phyloP scores from a whole-genome alignment of 2,888 invertebrate species.

The Agriopis marginaria region DNA sequence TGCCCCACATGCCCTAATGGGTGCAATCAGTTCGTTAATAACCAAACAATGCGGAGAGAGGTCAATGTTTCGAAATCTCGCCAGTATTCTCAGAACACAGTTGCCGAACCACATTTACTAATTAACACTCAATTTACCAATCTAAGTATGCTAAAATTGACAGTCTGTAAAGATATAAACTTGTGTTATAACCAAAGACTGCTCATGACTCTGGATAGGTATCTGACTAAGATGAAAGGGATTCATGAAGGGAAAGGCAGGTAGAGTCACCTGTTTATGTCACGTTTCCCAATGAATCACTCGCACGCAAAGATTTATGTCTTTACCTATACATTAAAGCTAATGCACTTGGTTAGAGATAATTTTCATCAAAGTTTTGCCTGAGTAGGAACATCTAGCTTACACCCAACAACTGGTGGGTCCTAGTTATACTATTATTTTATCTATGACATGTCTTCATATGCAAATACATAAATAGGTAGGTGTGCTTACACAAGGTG shows the following conservation, averaged over 20 bases:
- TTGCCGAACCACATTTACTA: slow-evolving; percentile 23
- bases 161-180: slow-evolving; percentile 6
- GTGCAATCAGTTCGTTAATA: slow-evolving; percentile 63
- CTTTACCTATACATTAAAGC: neutral
- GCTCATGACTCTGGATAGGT: neutral
- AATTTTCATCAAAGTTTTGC: neutral
- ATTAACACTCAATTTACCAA: slow-evolving; percentile 28
- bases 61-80: slow-evolving; percentile 51
- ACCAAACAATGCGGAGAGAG: slow-evolving; percentile 50
- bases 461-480: slow-evolving; percentile 27
- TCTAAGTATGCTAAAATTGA: slow-evolving; percentile 21
- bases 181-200: neutral
- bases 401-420: neutral
- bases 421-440: neutral
- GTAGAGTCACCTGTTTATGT: slow-evolving; percentile 10
- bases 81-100: slow-evolving; percentile 35
- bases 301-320: neutral
- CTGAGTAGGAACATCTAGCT: neutral
- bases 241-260: slow-evolving; percentile 17
- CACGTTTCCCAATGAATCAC: slow-evolving; percentile 1
- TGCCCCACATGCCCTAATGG: slow-evolving; percentile 60
- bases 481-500: slow-evolving; percentile 12
- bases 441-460: slow-evolving; percentile 11
- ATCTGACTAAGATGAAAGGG: slow-evolving; percentile 18
- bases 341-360: neutral